Base-by-base conservation (phyloP, 2,113 vertebrate species). In the Pundamilia nyererei region DNA sequence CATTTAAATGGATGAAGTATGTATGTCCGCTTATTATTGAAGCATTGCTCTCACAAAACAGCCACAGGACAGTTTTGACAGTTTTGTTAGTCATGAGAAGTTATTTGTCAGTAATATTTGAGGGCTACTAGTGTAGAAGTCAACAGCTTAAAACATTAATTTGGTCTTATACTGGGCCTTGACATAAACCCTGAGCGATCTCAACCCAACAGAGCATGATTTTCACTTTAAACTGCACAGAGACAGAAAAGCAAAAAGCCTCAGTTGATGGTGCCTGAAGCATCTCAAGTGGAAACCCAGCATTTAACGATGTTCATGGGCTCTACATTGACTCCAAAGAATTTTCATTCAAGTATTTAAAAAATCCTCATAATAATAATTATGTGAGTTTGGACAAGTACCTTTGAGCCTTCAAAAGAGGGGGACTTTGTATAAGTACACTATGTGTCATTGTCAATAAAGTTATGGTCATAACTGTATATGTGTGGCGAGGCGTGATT, bases 1-100 rank as follows among this genome's bases (percentile, higher is more conserved):
- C 95, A 3, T 90, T 95, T 85, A 96, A 86, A 96, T 97, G 96
- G 97, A 94, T 96, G 89, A 96, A 92, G 97, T 96, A 96, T 5
- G 95, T 35, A 83, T 17, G 75, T n/a, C 1, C 5, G 49, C 70
- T 79, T 54, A 11, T 75, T 75, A 83, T 4, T 58, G 45, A 53
- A 40, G 13, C 17, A 15, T n/a, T 1, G 3, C 3, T 14, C 1
- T 26, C 31, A 15, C 42, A 31, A 82, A 83, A 40, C 42, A 75
- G 70, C 15, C 42, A 49, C 42, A 13, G 8, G 26, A n/a, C 42
- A 26, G 26, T 26, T 26, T 26, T 31, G 24, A 77, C 42, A 77
- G 70, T 31, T 19, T 49, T 19, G 70, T 77, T 49, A 77, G 42
- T 31, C 6, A 1, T 77, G 4, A 75, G 70, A 75, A 31, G 45